Conservation (phyloP, 2,113 vertebrate species). For the Bufo bufo region DNA sequence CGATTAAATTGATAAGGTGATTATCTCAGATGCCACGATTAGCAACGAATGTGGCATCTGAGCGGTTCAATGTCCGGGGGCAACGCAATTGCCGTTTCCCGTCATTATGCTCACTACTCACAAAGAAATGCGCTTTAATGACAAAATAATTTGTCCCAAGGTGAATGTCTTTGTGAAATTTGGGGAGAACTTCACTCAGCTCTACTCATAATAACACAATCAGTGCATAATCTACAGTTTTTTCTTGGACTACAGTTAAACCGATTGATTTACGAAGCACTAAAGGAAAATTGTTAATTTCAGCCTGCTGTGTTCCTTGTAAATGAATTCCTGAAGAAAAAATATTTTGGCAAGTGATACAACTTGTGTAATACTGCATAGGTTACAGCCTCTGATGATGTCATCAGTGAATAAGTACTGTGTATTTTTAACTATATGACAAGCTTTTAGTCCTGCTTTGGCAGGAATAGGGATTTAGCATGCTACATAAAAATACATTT, state of each 20-base stretch:
- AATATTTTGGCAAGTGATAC: background rate
- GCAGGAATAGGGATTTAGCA: conserved; percentile 68
- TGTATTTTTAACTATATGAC: background rate
- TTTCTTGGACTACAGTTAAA: background rate
- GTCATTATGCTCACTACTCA: too few relatives aligned
- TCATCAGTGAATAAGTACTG: background rate
- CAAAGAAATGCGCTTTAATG: too few relatives aligned
- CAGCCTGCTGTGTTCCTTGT: background rate
- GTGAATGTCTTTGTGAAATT: too few relatives aligned
- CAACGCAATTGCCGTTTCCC: too few relatives aligned
- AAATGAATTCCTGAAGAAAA: background rate
- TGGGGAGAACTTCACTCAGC: too few relatives aligned
- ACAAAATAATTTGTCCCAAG: too few relatives aligned
- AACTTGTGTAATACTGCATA: background rate
- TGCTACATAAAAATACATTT: conserved; percentile 71
- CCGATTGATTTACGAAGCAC: background rate
- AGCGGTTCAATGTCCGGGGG: too few relatives aligned
- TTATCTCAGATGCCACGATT: too few relatives aligned
- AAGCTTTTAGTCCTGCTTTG: conserved; percentile 53
- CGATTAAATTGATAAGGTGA: too few relatives aligned
- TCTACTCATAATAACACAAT: background rate
- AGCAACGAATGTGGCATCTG: too few relatives aligned
- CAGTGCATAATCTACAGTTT: background rate
- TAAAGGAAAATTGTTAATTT: too few relatives aligned
- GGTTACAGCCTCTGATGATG: background rate